A percentile compares a stretch with the other conserved stretches of the same genome.
Conservation (phyloP, 2,113 vertebrate species). For the Tringa solitaria region DNA sequence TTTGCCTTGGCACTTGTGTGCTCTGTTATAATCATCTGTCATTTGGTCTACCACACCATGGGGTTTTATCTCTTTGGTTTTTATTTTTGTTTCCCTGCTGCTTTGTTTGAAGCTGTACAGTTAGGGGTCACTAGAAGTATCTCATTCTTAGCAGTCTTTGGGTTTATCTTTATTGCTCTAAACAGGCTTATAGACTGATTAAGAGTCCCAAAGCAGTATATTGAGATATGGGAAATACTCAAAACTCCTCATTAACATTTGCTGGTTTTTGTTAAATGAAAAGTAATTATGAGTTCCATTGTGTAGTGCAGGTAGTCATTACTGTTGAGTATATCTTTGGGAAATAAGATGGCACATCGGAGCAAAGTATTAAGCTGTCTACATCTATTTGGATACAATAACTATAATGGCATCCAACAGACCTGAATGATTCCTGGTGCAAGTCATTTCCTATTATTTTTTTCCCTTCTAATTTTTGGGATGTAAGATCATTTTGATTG, state of each 20-base stretch:
- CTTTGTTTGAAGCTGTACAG: not conserved
- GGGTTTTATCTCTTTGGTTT: not conserved
- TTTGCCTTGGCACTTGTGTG: not conserved
- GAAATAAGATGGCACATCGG: slow-evolving; percentile 5
- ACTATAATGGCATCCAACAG: not conserved
- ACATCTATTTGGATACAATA: not conserved
- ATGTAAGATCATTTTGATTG: not conserved
- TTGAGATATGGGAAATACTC: not conserved
- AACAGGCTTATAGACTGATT: slow-evolving; percentile 4
- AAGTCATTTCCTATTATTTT: not conserved
- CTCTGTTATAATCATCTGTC: not conserved
- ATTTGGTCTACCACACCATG: not conserved
- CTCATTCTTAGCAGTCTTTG: not conserved
- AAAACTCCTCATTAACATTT: slow-evolving; percentile 35
- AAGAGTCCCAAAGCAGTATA: not conserved
- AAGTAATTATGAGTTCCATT: slow-evolving; percentile 33
- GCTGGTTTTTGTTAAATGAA: slow-evolving; percentile 21
- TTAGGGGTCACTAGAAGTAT: not conserved
- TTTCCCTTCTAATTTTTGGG: not conserved
- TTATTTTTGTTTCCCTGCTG: not conserved
- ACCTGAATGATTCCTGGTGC: not conserved
- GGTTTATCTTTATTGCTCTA: slow-evolving; percentile 30
- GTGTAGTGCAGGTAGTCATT: slow-evolving; percentile 12
- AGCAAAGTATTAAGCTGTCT: not conserved
- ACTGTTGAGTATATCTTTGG: not conserved